Evolutionary conservation across 2,113 vertebrate genomes (phyloP).

Genomic region (Mastomys natalensis): DNA sequence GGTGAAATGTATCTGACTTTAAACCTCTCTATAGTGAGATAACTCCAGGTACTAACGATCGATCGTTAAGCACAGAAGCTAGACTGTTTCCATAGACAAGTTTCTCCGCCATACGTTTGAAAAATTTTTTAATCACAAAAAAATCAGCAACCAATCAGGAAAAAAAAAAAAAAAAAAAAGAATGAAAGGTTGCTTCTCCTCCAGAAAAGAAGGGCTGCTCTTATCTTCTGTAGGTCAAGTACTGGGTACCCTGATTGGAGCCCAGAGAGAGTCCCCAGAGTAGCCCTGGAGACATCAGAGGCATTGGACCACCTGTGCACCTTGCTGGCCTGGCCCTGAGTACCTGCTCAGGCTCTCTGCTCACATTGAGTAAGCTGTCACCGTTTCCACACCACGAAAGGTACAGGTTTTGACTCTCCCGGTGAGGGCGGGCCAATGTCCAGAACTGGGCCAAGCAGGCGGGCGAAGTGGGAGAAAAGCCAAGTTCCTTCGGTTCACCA

Average conservation of each 20-base stretch:
- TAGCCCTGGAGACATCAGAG: not conserved
- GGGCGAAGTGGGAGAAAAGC: not conserved
- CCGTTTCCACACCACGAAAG: not conserved
- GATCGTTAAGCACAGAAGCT: not conserved
- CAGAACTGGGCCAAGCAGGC: not conserved
- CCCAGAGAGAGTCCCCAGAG: not conserved
- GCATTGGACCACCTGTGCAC: not conserved
- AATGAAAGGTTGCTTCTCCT: not conserved
- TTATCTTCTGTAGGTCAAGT: not conserved
- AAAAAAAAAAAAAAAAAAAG: conserved; percentile 2
- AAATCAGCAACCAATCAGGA: not conserved
- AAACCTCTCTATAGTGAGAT: not conserved
- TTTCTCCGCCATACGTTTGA: not conserved
- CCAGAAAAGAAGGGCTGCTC: not conserved
- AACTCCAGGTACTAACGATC: not conserved
- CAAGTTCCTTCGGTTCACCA: fast-evolving
- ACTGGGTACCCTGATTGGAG: not conserved
- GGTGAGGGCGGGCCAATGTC: too few species aligned
- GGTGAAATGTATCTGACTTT: not conserved
- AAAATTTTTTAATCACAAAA: not conserved
- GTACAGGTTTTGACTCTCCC: not conserved
- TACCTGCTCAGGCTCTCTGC: not conserved
- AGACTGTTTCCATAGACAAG: not conserved
- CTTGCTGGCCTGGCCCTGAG: fast-evolving
- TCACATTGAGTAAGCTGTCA: not conserved